Evolutionary conservation across 2,113 vertebrate genomes (phyloP), one percentile per base, ranked within the genome.

Genomic region (Tachysurus vachellii): DNA sequence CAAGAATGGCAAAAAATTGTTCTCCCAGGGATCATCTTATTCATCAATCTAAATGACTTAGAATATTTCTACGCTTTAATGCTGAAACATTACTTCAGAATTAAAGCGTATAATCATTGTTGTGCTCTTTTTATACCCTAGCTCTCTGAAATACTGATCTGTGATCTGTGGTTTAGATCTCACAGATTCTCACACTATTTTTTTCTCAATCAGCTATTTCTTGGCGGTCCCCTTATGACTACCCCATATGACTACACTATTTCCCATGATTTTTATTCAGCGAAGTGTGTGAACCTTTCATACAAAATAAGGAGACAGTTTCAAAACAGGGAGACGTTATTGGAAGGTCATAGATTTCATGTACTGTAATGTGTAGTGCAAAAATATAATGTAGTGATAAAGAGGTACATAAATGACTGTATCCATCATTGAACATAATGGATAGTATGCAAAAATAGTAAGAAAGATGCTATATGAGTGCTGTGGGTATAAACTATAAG

Each of bases 1-100:
- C 71, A 17, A 56, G 19, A 68, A 61, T 61, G 61, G 36, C 28
- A 12, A 17, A 53, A 80, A 53, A 23, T 4, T 28, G 62, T 8
- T 54, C 47, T 85, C n/a, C 75, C 44, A 80, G 19, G n/a, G 47
- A 86, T 31, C 21, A 16, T 77, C 56, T 50, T 85, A 64, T 79
- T 28, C n/a, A 80, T 80, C 50, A 26, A 0, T 44, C 5, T 26
- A 17, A 64, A 59, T 57, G 68, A 86, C n/a, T n/a, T 28, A 2
- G 19, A 53, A 36, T 6, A 28, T 62, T 9, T 31, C 4, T 31
- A 28, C 8, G 0, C 10, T 50, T 64, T 36, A 61, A 44, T 77
- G 44, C 13, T 76, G 1, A 42, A 84, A 53, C 26, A 21, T 54
- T 42, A 31, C 13, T 70, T 56, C 31, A 50, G 44, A 76, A 73